Evolutionary conservation across 2,113 vertebrate genomes (phyloP).

Genomic region (Anarrhichthys ocellatus): DNA sequence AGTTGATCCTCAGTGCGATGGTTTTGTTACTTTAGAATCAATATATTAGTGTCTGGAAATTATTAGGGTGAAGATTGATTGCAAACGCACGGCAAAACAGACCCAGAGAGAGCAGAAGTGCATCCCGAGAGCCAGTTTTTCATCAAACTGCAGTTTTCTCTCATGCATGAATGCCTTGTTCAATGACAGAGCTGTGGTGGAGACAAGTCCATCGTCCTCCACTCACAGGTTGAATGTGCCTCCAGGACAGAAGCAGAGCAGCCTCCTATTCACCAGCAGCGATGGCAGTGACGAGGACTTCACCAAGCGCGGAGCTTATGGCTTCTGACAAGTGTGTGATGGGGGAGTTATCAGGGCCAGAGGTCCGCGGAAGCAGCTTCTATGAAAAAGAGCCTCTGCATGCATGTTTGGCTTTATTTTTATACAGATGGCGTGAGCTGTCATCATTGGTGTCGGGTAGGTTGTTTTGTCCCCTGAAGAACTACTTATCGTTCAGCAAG

Average conservation of each 20-base stretch:
- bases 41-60: conserved; percentile 23
- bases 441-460: not conserved
- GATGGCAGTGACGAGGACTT: conserved; percentile 67
- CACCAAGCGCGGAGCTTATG: conserved; percentile 72
- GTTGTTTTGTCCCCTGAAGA: not conserved
- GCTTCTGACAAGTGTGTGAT: conserved; percentile 78
- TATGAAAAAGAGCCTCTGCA: conserved; percentile 37
- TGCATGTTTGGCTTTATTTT: conserved; percentile 21
- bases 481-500: too few relatives aligned
- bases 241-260: conserved; percentile 52
- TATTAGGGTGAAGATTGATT: conserved; percentile 14
- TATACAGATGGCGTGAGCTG: not conserved
- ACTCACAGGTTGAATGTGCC: conserved; percentile 65
- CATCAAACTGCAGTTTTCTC: conserved; percentile 1
- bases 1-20: not conserved
- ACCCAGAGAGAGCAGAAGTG: not conserved
- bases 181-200: not conserved
- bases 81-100: not conserved
- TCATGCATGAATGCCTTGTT: conserved; percentile 18
- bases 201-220: conserved; percentile 33
- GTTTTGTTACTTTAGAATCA: conserved; percentile 35
- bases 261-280: conserved; percentile 59
- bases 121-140: not conserved
- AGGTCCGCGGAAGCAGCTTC: conserved; percentile 45
- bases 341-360: conserved; percentile 67